Evolutionary conservation across 30 jellyfish, hydroid and myxozoan species (phyloP), one percentile per base, ranked within the genome.

Genomic region (Haliclystus octoradiatus): DNA sequence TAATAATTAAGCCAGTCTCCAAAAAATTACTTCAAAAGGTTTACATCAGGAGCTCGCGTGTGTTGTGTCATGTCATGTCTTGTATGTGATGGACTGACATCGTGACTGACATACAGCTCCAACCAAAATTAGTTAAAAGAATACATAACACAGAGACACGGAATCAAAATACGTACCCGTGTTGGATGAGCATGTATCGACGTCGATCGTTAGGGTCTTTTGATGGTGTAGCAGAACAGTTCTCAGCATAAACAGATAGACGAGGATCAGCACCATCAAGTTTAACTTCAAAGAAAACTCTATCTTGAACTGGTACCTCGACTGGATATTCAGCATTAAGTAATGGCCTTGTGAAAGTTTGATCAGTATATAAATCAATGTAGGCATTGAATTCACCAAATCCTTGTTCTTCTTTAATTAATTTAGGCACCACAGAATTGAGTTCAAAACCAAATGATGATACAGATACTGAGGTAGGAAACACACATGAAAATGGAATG

Each of bases 211-310:
- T 49, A 26, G 25, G 22, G 29, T 69, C 61, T 30, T 72, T 49
- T 13, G 95, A 35, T 69, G 95, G 95, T 28, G 95, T 69, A 32
- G 84, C 92, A 9, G 92, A 83, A 53, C 95, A 83, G 40, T 83
- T 83, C 52, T 83, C 95, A 46, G 92, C 95, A 49, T 68, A 74
- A 1, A 83, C 90, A 2, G 62, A 24, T 27, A 83, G 81, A 23
- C 92, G 74, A 23, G 78, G 72, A 33, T 83, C 95, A 31, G 71
- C 69, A 1, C 82, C 40, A 72, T 83, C 95, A 2, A 83, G 67
- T 33, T 75, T 83, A 2, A 83, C 84, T 62, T 83, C 95, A 52
- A 75, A 83, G 65, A 52, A 83, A n/a, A 83, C 69, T 49, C 95
- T 67, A 63, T 83, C 95, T 60, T 81, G 87, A 0, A 81, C 94